phyloP scores from a whole-genome alignment of 2,888 invertebrate genomes.

The Cistogaster globosa region DNA sequence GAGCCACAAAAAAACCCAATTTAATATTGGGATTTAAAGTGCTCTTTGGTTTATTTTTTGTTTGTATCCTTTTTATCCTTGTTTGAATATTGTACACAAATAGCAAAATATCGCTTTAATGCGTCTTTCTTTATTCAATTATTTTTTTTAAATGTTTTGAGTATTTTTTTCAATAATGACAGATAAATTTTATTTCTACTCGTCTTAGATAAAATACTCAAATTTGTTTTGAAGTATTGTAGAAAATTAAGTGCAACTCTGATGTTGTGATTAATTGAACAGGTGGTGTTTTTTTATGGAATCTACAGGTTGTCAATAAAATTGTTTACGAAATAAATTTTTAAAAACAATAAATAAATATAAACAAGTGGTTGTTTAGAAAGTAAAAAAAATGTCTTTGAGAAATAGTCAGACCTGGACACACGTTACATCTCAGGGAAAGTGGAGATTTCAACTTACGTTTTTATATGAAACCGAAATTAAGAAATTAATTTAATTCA shows the following conservation, averaged over 20 bases:
- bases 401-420: too few relatives aligned
- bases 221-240: background rate
- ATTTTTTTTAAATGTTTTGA: background rate
- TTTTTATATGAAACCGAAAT: too few relatives aligned
- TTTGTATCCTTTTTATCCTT: slow-evolving; percentile 4
- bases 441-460: too few relatives aligned
- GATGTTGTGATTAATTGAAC: too few relatives aligned
- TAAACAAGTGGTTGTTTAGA: background rate
- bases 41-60: background rate
- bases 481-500: too few relatives aligned
- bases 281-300: background rate
- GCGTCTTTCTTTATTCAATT: background rate
- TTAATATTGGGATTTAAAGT: slow-evolving; percentile 19
- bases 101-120: background rate
- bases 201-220: background rate
- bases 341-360: background rate
- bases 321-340: background rate
- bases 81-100: background rate
- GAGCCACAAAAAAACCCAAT: slow-evolving; percentile 34
- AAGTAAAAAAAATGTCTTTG: background rate
- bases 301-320: background rate
- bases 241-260: too few relatives aligned
- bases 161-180: background rate
- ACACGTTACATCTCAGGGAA: too few relatives aligned
- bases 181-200: background rate